Evolutionary conservation across 2,113 vertebrate species (phyloP).

Genomic region (Procapra przewalskii): DNA sequence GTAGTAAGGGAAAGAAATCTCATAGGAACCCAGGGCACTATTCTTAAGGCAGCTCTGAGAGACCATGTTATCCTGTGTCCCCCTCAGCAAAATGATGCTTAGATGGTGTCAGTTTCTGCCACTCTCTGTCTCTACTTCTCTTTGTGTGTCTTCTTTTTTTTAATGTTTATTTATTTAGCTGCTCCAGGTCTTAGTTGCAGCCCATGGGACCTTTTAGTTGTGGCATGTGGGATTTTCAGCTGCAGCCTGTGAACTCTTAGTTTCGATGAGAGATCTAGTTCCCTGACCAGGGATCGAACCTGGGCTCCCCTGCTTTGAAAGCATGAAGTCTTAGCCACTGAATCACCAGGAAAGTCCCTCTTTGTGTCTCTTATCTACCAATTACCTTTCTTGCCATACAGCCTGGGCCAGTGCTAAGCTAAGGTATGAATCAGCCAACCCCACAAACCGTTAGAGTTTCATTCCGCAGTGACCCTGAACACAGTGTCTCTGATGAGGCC

Average conservation of each 20-base stretch:
- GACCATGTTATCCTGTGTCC: rapidly evolving
- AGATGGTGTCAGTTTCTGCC: not conserved
- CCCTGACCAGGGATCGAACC: not conserved
- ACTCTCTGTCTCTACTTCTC: not conserved
- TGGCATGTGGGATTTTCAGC: not conserved
- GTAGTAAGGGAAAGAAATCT: not conserved
- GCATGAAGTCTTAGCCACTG: not conserved
- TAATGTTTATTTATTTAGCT: not conserved
- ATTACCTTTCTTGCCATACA: not conserved
- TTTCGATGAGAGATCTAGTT: not conserved
- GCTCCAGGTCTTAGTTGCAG: not conserved
- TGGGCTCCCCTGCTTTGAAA: not conserved
- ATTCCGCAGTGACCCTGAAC: not conserved
- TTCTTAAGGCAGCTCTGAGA: not conserved
- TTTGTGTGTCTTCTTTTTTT: not conserved
- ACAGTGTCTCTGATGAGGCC: not conserved
- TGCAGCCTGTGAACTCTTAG: not conserved
- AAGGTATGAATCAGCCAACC: not conserved
- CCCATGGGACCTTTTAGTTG: not conserved
- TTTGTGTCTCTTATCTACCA: not conserved
- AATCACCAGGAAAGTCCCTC: not conserved
- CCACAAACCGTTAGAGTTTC: not conserved
- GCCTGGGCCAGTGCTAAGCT: not conserved
- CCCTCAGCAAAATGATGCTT: not conserved
- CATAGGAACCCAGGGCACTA: not conserved